Conservation (phyloP, 2,888 invertebrate species). For the Orthosia incerta region DNA sequence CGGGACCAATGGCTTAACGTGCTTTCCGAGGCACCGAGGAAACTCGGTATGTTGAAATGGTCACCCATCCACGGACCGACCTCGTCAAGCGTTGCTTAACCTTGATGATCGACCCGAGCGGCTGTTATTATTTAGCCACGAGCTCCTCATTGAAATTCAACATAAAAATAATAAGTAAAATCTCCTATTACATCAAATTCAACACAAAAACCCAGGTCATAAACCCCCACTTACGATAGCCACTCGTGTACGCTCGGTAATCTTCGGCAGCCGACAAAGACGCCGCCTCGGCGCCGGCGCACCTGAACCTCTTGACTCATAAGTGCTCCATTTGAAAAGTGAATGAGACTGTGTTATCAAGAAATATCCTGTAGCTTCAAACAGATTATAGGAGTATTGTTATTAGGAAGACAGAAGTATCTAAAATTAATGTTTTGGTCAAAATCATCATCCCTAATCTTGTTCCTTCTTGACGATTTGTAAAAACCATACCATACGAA, state of each 20-base stretch:
- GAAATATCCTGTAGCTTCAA: constrained; percentile 52
- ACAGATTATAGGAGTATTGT: constrained; percentile 30
- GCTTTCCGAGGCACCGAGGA: no score
- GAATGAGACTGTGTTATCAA: constrained; percentile 61
- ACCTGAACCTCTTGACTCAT: constrained; percentile 78
- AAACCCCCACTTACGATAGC: constrained; percentile 63
- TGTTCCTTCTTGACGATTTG: no score
- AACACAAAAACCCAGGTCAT: constrained; percentile 53
- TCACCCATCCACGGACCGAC: no score
- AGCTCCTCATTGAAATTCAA: no score
- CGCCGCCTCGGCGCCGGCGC: constrained; percentile 72
- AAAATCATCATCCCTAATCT: no score
- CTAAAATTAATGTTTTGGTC: background rate
- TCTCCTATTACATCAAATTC: constrained; percentile 7
- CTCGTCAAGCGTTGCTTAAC: no score
- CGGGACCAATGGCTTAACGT: no score
- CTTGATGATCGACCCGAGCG: no score
- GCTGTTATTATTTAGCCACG: no score
- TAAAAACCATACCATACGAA: no score
- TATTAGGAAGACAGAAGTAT: background rate
- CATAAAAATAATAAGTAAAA: background rate
- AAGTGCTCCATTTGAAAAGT: constrained; percentile 64
- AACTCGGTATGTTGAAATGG: no score
- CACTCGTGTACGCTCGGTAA: constrained; percentile 65
- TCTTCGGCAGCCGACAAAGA: constrained; percentile 74